Evolutionary conservation across 1,140 invertebrate species (phyloP), one percentile per base, ranked within the genome.

Genomic region (Micrasema longulum): DNA sequence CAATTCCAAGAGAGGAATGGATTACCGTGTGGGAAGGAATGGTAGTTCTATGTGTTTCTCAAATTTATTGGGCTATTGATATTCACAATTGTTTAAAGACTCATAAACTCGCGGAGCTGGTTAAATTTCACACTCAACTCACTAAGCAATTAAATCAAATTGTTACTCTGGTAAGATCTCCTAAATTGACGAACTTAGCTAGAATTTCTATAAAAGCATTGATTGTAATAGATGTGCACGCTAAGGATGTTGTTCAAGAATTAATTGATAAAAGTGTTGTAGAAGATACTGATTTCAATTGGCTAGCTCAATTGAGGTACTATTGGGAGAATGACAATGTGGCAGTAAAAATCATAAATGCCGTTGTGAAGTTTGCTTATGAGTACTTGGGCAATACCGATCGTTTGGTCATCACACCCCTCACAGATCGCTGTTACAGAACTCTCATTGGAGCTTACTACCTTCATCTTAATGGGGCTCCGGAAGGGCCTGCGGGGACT

Each of bases 201-300:
- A 88, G 94, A 77, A 94, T 93, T 5, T 95, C 94, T 0, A 86
- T 97, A 20, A 92, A 92, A 79, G 92, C 93, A 4, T 82, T 97
- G 43, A 95, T 97, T 76, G 95, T 97, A 12, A 91, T 97, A 68
- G 95, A 97, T 80, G 95, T 97, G 0, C 95, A 97, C 77, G 93
- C 95, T 1, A 90, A 94, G 82, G 95, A 98, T 81, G 93, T 97
- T 0, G 89, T 95, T 11, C 87, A 90, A 69, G 88, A 92, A 26
- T 82, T 98, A 20, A 84, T 92, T 11, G 84, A 89, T 6, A 88
- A 92, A 66, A 88, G 90, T 52, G 89, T 95, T 2, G 84, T 80
- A 55, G 87, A 87, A 77, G 93, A 93, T 69, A 90, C 87, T 26
- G 95, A 97, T 81, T 98, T 97, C 80, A 89, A 94, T 77, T 98